Conservation (phyloP, 1,140 invertebrate genomes). For the Rhizoglyphus robini region DNA sequence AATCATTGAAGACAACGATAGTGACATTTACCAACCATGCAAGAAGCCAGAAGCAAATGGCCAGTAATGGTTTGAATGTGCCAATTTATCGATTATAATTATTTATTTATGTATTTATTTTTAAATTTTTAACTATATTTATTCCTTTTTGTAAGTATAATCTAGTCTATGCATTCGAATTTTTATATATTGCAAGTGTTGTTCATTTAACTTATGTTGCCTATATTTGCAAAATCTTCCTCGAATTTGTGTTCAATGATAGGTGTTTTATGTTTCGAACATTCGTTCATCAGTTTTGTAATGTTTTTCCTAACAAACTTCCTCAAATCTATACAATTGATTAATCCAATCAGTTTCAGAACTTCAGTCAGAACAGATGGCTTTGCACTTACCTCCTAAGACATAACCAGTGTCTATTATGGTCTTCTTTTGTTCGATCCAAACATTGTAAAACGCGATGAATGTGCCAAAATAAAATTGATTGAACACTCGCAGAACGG, state of each 20-base stretch:
- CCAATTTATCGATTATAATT: too few species aligned
- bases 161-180: too few species aligned
- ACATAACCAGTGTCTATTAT: conserved; percentile 42
- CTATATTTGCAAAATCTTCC: conserved; percentile 11
- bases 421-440: conserved; percentile 42
- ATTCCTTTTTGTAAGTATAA: too few species aligned
- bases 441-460: conserved; percentile 37
- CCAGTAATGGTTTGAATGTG: too few species aligned
- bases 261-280: neutral
- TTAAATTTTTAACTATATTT: too few species aligned
- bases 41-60: too few species aligned
- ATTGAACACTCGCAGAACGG: conserved; percentile 39
- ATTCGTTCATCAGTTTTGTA: neutral
- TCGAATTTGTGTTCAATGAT: neutral
- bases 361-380: neutral
- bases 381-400: conserved; percentile 36
- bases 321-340: conserved; percentile 17
- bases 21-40: too few species aligned
- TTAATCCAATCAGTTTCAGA: too few species aligned
- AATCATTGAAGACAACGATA: too few species aligned
- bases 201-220: neutral
- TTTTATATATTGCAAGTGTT: neutral
- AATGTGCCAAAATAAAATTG: conserved; percentile 39
- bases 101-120: too few species aligned
- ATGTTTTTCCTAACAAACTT: conserved; percentile 15